phyloP scores from a whole-genome alignment of 2,113 vertebrate species.

The Indri indri region DNA sequence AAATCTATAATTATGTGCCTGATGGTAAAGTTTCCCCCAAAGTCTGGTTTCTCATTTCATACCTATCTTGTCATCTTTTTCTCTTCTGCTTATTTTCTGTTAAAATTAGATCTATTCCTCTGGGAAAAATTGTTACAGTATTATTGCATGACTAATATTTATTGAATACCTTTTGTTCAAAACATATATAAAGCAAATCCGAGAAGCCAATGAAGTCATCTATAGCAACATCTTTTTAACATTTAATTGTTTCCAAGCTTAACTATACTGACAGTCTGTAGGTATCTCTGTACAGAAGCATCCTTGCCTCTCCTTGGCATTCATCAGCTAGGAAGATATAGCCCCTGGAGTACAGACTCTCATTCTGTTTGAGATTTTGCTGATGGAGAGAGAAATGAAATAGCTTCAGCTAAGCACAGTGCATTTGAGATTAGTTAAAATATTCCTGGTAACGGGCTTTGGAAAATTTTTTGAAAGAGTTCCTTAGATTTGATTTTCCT shows the following conservation, averaged over 20 bases:
- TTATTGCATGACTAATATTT: background rate
- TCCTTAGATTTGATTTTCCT: constrained; percentile 32
- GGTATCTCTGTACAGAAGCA: background rate
- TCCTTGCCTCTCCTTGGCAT: background rate
- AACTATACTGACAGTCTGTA: background rate
- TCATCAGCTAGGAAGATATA: constrained; percentile 8
- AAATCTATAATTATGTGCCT: background rate
- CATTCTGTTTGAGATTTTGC: constrained; percentile 44
- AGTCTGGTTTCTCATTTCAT: background rate
- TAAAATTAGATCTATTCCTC: background rate
- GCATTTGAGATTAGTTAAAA: constrained; percentile 42
- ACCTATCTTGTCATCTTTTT: background rate
- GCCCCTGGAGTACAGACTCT: constrained; percentile 30
- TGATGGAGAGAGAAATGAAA: constrained; percentile 48
- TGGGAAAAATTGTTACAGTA: background rate
- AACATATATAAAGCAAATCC: background rate
- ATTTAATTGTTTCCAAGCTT: constrained; percentile 30
- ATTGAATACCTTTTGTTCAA: background rate
- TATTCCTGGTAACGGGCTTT: constrained; percentile 40
- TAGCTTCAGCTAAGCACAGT: constrained; percentile 25
- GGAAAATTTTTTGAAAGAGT: constrained; percentile 34
- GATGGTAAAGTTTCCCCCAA: background rate
- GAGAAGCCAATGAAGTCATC: constrained; percentile 1
- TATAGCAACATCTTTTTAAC: background rate
- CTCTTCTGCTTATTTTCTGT: constrained; percentile 19